Evolutionary conservation across 2,113 vertebrate genomes (phyloP).

Genomic region (Polypterus senegalus): DNA sequence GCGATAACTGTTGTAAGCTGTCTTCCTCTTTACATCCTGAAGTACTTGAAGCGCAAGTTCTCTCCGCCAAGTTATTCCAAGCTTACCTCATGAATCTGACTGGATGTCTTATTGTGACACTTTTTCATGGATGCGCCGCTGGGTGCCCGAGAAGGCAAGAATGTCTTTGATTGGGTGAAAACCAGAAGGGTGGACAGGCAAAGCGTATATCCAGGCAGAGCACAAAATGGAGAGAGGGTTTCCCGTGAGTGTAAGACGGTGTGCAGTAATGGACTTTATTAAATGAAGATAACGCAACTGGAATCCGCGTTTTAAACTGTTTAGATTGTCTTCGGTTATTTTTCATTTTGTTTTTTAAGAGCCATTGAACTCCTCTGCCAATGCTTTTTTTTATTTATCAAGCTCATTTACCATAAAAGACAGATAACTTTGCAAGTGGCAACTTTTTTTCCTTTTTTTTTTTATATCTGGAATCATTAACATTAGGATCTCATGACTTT

Average conservation of each 20-base stretch:
- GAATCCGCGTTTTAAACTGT: too few relatives aligned
- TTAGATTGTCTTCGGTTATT: too few relatives aligned
- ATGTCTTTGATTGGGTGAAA: neutral
- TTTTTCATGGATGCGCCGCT: constrained; percentile 9
- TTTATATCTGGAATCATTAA: constrained; percentile 23
- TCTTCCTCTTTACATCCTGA: constrained; percentile 95
- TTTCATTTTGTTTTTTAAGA: too few relatives aligned
- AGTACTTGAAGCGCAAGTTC: constrained; percentile 92
- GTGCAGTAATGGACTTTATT: neutral
- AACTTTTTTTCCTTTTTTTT: constrained; percentile 22
- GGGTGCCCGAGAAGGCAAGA: neutral
- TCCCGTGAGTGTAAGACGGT: constrained; percentile 2
- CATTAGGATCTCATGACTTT: constrained; percentile 20
- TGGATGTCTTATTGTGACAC: constrained; percentile 10
- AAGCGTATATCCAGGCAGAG: constrained; percentile 14
- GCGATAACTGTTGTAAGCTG: constrained; percentile 92
- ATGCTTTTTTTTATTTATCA: constrained; percentile 10
- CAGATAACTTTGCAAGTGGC: constrained; percentile 7
- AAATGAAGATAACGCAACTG: too few relatives aligned
- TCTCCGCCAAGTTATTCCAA: constrained; percentile 96
- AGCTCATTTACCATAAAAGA: too few relatives aligned
- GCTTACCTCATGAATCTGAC: constrained; percentile 63
- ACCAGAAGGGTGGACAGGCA: constrained; percentile 9
- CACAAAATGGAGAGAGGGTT: constrained; percentile 9
- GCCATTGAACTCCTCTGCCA: constrained; percentile 1